phyloP scores from a whole-genome alignment of 1,140 invertebrate genomes.

The Drosophila orosa region DNA sequence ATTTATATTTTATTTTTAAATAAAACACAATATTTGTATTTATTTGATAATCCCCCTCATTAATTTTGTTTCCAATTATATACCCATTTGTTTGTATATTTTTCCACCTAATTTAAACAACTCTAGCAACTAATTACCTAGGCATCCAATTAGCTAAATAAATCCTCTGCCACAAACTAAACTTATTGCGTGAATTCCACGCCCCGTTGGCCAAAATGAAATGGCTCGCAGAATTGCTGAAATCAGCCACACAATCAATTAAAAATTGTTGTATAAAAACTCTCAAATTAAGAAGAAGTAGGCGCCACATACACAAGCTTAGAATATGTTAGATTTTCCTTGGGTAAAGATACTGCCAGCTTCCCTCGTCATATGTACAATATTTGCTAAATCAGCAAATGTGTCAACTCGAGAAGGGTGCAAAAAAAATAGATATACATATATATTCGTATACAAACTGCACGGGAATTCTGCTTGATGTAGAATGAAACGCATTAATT shows the following conservation, averaged over 20 bases:
- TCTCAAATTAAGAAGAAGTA: slow-evolving; percentile 17
- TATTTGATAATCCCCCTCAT: too few species aligned
- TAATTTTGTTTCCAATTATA: too few species aligned
- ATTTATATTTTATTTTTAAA: too few species aligned
- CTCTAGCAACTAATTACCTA: slow-evolving; percentile 40
- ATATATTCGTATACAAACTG: slow-evolving; percentile 23
- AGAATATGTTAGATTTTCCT: slow-evolving; percentile 53
- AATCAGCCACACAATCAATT: slow-evolving; percentile 72
- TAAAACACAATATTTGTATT: too few species aligned
- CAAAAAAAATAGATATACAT: slow-evolving; percentile 16
- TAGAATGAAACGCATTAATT: slow-evolving; percentile 83
- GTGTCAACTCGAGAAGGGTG: slow-evolving; percentile 52
- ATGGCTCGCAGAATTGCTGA: slow-evolving; percentile 68
- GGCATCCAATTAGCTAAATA: slow-evolving; percentile 60
- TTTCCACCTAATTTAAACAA: slow-evolving; percentile 2
- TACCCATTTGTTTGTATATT: background rate
- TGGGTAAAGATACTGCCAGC: background rate
- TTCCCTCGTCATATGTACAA: background rate
- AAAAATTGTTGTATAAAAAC: slow-evolving; percentile 50
- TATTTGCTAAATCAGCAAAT: slow-evolving; percentile 72
- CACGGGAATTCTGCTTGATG: slow-evolving; percentile 82
- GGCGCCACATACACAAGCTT: slow-evolving; percentile 34
- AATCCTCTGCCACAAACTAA: slow-evolving; percentile 16
- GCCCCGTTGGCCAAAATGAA: slow-evolving; percentile 67
- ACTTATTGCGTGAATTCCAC: slow-evolving; percentile 36